These are phyloP conservation scores for Pandemis corylana DNA, from an alignment of 2,888 invertebrate genomes.

Conservation along the genomic window DNA sequence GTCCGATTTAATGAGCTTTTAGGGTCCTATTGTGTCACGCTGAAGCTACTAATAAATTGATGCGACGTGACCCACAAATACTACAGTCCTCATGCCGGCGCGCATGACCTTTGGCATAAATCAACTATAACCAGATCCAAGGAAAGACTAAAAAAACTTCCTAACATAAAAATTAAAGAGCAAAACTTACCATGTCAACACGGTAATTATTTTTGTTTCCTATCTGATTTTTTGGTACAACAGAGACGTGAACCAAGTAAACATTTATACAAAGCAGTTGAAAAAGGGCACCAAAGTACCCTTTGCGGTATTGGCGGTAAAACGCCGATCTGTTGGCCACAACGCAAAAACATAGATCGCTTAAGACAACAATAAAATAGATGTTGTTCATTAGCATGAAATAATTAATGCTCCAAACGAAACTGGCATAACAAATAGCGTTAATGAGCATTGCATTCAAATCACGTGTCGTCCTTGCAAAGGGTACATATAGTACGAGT, in stretches of 20 bases:
- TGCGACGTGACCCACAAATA: background rate
- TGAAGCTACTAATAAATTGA: constrained; percentile 5
- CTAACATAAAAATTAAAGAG: too few species aligned
- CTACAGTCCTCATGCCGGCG: background rate
- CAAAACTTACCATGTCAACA: too few species aligned
- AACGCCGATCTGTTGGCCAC: background rate
- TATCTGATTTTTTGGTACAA: too few species aligned
- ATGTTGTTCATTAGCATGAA: constrained; percentile 31
- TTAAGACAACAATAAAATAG: constrained; percentile 22
- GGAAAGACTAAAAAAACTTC: background rate
- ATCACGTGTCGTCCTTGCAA: constrained; percentile 62
- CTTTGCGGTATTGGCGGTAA: background rate
- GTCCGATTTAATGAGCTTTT: constrained; percentile 29
- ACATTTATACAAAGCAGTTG: too few species aligned
- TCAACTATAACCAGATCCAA: background rate
- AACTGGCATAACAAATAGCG: constrained; percentile 32
- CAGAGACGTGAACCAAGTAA: too few species aligned
- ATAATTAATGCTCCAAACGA: constrained; percentile 42
- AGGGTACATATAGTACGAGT: constrained; percentile 48
- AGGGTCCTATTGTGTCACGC: background rate
- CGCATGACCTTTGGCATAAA: background rate
- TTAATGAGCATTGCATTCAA: constrained; percentile 30
- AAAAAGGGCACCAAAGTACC: too few species aligned
- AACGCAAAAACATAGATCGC: constrained; percentile 27
- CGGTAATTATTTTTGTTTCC: too few species aligned